A percentile compares a stretch with the other conserved stretches of the same genome.
Conservation (phyloP, 2,113 vertebrate genomes). For the Epinephelus moara region DNA sequence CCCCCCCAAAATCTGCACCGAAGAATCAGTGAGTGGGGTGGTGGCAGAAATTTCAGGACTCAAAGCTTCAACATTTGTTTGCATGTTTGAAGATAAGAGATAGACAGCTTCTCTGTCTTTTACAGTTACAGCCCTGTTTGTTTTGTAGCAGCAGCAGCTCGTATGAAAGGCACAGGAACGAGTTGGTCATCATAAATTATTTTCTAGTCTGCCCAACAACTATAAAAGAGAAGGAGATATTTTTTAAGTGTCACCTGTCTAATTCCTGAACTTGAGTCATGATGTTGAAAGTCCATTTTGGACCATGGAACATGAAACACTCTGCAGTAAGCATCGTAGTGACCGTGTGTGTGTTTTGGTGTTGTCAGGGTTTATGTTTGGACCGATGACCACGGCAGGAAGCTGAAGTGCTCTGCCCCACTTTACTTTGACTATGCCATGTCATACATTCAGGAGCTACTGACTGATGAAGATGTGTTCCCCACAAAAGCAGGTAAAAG, state of each 20-base stretch:
- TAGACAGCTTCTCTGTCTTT: not conserved
- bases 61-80: no score
- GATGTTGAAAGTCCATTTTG: not conserved
- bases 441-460: conserved; percentile 87
- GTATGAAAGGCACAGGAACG: not conserved
- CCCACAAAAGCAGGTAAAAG: conserved; percentile 84
- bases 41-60: no score
- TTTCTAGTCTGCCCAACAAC: not conserved
- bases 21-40: no score
- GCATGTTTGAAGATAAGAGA: no score
- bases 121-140: not conserved
- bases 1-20: no score
- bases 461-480: conserved; percentile 87
- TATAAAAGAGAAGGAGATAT: not conserved
- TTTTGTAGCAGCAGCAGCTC: not conserved
- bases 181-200: not conserved
- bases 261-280: not conserved
- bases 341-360: not conserved
- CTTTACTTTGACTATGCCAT: conserved; percentile 88
- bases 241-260: not conserved
- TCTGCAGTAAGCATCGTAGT: no score
- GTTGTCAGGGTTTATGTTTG: conserved; percentile 80
- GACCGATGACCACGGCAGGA: conserved; percentile 87
- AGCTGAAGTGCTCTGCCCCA: conserved; percentile 86
- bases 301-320: not conserved